Conservation (phyloP, 1,140 invertebrate genomes). For the Streblospio benedicti region DNA sequence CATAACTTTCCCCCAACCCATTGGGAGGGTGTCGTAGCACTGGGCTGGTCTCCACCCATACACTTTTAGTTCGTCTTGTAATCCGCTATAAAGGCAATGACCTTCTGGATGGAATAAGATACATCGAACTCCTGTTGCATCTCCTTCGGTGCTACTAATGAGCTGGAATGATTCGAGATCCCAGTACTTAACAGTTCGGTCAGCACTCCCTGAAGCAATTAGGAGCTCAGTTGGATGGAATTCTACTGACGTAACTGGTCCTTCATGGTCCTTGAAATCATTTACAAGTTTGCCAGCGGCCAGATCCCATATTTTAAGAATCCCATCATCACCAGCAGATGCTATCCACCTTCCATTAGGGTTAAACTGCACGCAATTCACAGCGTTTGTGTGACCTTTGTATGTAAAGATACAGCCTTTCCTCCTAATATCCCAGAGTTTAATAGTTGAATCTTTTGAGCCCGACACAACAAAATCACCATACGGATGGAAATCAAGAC, state of each 20-base stretch:
- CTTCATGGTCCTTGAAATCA: constrained; percentile 76
- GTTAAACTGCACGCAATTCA: constrained; percentile 90
- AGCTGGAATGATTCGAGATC: constrained; percentile 84
- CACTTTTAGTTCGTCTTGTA: constrained; percentile 76
- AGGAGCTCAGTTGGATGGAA: constrained; percentile 97
- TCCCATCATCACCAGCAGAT: constrained; percentile 81
- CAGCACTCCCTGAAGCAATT: constrained; percentile 70
- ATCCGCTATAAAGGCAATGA: constrained; percentile 76
- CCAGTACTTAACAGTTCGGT: constrained; percentile 75
- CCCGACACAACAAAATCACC: constrained; percentile 88
- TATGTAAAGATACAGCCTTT: constrained; percentile 71
- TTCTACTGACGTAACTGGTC: constrained; percentile 77
- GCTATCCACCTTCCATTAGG: constrained; percentile 97
- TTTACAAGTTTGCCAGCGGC: constrained; percentile 77
- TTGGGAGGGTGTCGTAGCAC: constrained; percentile 69
- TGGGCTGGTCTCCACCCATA: constrained; percentile 88
- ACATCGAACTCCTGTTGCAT: constrained; percentile 55
- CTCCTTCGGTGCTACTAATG: constrained; percentile 69
- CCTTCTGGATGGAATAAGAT: constrained; percentile 76
- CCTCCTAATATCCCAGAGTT: constrained; percentile 66
- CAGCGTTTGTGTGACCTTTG: constrained; percentile 70
- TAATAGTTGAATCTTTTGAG: constrained; percentile 80
- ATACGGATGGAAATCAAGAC: constrained; percentile 93
- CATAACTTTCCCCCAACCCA: constrained; percentile 79
- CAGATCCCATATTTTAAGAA: constrained; percentile 82